These are phyloP conservation scores for Cephus spinipes DNA, from an alignment of 2,888 invertebrate genomes.

Conservation along the genomic window DNA sequence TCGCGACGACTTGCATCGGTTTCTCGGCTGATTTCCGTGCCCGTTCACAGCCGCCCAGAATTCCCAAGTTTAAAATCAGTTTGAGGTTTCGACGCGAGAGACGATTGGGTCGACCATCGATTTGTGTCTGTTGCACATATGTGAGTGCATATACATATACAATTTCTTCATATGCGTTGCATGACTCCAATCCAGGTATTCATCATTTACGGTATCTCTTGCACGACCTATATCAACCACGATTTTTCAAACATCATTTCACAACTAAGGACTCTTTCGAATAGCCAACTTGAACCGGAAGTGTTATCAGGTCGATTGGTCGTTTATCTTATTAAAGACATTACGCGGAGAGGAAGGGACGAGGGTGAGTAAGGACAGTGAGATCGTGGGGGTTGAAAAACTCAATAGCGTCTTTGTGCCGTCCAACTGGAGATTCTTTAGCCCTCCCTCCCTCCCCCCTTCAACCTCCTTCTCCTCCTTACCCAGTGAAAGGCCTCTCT, in stretches of 20 bases:
- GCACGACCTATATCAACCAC: neutral
- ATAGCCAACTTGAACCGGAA: neutral
- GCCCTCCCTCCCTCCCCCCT: constrained; percentile 13
- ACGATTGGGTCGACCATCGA: neutral
- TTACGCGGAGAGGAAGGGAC: constrained; percentile 13
- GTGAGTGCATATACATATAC: neutral
- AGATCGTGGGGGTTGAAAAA: constrained; percentile 4
- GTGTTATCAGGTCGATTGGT: constrained; percentile 34
- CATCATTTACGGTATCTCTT: neutral
- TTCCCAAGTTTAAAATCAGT: neutral
- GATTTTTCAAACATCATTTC: neutral
- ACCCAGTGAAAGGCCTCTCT: constrained; percentile 39
- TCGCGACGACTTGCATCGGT: neutral
- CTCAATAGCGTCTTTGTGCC: constrained; percentile 28
- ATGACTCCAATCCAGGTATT: neutral
- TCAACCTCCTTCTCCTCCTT: neutral
- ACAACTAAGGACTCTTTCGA: neutral
- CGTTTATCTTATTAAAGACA: constrained; percentile 44
- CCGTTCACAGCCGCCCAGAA: neutral
- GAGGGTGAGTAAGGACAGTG: constrained; percentile 23
- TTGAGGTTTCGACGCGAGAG: neutral
- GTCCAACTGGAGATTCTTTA: constrained; percentile 26
- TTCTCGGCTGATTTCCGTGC: neutral
- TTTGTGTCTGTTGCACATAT: neutral
- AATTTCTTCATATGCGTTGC: neutral